These are phyloP conservation scores for Diorhabda sublineata DNA, from an alignment of 1,140 invertebrate species.

Conservation along the genomic window DNA sequence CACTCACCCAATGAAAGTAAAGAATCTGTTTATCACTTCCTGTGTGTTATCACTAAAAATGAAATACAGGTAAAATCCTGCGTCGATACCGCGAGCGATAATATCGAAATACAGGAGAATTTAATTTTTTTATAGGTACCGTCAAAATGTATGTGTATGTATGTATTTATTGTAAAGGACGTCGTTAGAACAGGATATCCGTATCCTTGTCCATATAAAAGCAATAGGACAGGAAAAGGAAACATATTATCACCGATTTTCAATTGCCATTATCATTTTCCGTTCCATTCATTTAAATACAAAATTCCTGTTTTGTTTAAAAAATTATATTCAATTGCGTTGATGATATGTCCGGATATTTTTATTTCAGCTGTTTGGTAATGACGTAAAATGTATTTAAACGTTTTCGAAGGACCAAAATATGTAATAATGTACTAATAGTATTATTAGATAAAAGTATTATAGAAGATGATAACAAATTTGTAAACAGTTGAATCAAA, in stretches of 20 bases:
- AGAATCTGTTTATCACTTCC: not conserved
- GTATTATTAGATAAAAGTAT: too few relatives aligned
- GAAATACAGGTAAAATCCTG: not conserved
- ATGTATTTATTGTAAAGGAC: slow-evolving; percentile 21
- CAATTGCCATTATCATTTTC: slow-evolving; percentile 44
- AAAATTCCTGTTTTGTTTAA: slow-evolving; percentile 31
- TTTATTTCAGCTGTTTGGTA: not conserved
- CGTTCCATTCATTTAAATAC: slow-evolving; percentile 37
- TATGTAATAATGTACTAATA: too few relatives aligned
- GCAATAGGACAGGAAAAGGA: slow-evolving; percentile 43
- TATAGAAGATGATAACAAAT: too few relatives aligned
- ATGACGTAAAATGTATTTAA: too few relatives aligned
- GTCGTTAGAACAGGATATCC: slow-evolving; percentile 40
- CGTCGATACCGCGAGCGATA: too few relatives aligned
- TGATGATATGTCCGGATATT: slow-evolving; percentile 9
- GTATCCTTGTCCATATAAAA: slow-evolving; percentile 44
- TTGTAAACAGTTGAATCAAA: too few relatives aligned
- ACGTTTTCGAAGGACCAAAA: too few relatives aligned
- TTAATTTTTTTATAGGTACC: too few relatives aligned
- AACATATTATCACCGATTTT: slow-evolving; percentile 46
- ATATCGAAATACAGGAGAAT: too few relatives aligned
- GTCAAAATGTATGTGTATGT: too few relatives aligned
- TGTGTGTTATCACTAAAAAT: not conserved
- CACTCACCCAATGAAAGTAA: not conserved
- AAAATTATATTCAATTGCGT: slow-evolving; percentile 5